phyloP scores from a whole-genome alignment of 2,797 vertebrate genomes.

The Syngnathus acus region DNA sequence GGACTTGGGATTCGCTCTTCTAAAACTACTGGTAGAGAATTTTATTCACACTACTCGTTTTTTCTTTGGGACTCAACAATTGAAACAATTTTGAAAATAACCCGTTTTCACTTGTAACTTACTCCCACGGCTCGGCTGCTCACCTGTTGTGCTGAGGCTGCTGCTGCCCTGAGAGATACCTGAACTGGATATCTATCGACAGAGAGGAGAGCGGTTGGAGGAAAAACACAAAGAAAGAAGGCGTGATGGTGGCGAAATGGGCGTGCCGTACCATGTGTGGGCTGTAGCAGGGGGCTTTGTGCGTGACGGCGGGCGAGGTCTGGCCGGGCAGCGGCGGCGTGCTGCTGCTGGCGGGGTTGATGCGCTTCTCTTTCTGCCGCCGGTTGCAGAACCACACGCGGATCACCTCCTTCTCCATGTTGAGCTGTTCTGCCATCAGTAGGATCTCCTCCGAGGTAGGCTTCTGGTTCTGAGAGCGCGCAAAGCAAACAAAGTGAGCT shows the following conservation, averaged over 20 bases:
- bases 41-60: too few relatives aligned
- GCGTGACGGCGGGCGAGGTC: constrained; percentile 53
- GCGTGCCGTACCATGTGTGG: constrained; percentile 74
- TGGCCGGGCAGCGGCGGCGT: constrained; percentile 80
- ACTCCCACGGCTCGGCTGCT: constrained; percentile 15
- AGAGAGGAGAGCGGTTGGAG: neutral
- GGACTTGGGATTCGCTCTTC: neutral
- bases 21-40: neutral
- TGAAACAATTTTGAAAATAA: too few relatives aligned
- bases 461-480: constrained; percentile 80
- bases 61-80: too few relatives aligned
- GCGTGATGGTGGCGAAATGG: too few relatives aligned
- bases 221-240: neutral
- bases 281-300: constrained; percentile 80
- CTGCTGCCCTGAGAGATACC: constrained; percentile 78
- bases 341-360: constrained; percentile 81
- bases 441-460: constrained; percentile 92
- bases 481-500: neutral
- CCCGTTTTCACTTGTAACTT: neutral
- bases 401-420: constrained; percentile 93
- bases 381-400: constrained; percentile 94
- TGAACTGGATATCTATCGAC: constrained; percentile 69
- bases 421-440: constrained; percentile 86
- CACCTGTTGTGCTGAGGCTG: constrained; percentile 89
- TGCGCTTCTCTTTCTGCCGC: constrained; percentile 89